Percentiles rank a stretch among this genome's conserved stretches.
Conservation (phyloP, 2,888 invertebrate species). For the Scrobipalpa atriplicella region DNA sequence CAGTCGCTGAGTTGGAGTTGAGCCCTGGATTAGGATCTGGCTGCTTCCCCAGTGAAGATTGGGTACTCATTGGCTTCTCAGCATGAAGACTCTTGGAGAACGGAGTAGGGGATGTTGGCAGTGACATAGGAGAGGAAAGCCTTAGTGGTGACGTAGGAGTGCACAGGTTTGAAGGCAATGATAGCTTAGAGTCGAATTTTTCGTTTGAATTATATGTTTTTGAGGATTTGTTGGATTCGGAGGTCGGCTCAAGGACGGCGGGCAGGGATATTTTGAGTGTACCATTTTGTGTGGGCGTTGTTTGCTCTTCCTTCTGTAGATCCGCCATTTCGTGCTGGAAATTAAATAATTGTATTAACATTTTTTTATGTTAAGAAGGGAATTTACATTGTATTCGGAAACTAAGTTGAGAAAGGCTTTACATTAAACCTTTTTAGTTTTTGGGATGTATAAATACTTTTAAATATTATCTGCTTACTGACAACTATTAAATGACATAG, state of each 20-base stretch:
- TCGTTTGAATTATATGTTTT: conserved; percentile 49
- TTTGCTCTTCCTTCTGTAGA: conserved; percentile 50
- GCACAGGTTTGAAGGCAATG: conserved; percentile 67
- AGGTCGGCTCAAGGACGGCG: conserved; percentile 67
- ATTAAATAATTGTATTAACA: conserved; percentile 37
- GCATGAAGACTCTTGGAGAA: conserved; percentile 54
- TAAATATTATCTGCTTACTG: no score
- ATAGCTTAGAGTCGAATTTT: conserved; percentile 66
- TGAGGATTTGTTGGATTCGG: conserved; percentile 47
- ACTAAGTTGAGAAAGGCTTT: no score
- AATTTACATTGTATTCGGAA: no score
- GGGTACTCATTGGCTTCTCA: conserved; percentile 54
- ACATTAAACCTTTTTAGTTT: no score
- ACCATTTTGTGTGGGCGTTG: conserved; percentile 49
- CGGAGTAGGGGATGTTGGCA: conserved; percentile 67
- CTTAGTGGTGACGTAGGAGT: conserved; percentile 70
- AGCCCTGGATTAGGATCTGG: conserved; percentile 46
- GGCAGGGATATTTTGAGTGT: conserved; percentile 64
- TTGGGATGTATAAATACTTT: no score
- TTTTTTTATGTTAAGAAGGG: not conserved
- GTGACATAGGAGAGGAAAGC: conserved; percentile 66
- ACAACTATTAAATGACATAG: no score
- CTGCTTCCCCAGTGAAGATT: conserved; percentile 38
- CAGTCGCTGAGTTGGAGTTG: conserved; percentile 70
- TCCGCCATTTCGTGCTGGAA: conserved; percentile 68